Evolutionary conservation across 2,113 vertebrate genomes (phyloP).

Genomic region (Acanthisitta chloris): DNA sequence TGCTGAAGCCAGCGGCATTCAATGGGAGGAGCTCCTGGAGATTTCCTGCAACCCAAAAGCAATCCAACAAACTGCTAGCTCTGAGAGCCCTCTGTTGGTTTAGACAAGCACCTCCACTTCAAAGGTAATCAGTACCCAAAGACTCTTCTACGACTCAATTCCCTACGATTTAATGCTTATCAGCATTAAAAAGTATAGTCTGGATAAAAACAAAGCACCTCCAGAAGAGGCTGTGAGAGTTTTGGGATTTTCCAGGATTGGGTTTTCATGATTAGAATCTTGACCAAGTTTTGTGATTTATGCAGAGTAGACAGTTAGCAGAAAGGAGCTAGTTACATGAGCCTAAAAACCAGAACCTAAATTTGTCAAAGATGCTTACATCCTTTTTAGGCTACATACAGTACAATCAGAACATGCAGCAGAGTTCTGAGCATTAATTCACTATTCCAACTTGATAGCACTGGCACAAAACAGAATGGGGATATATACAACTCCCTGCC

Average conservation of each 20-base stretch:
- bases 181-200: not conserved
- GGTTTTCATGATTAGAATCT: not conserved
- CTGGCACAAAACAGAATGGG: not conserved
- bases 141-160: too few relatives aligned
- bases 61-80: not conserved
- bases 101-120: not conserved
- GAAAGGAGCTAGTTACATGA: not conserved
- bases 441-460: not conserved
- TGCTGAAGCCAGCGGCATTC: not conserved
- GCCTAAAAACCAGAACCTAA: not conserved
- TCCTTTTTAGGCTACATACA: not conserved
- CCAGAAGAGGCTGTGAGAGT: not conserved
- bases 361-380: not conserved
- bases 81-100: not conserved
- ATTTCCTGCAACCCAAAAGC: not conserved
- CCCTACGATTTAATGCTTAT: not conserved
- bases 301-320: not conserved
- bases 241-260: not conserved
- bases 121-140: not conserved
- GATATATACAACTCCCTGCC: not conserved
- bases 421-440: not conserved
- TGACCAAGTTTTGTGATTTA: not conserved
- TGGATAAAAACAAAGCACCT: not conserved
- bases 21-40: not conserved
- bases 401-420: not conserved